phyloP scores from a whole-genome alignment of 2,797 vertebrate genomes.

The Micrastur ruficollis region DNA sequence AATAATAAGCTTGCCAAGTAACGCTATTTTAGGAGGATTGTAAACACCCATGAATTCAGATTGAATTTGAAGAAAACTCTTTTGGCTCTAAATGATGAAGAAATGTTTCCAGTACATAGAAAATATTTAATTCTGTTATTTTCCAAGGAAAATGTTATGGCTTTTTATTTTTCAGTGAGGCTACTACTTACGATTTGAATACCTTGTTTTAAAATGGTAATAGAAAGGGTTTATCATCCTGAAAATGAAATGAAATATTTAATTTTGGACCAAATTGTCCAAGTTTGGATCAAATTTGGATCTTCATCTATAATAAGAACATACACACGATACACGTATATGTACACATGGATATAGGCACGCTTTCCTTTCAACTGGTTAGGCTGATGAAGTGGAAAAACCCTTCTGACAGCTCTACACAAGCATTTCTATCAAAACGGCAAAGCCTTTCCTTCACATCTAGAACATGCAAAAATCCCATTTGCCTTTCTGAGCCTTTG shows the following conservation, averaged over 20 bases:
- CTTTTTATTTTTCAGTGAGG: not conserved
- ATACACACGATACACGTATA: not conserved
- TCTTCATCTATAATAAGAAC: not conserved
- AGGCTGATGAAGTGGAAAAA: constrained; percentile 18
- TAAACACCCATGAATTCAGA: not conserved
- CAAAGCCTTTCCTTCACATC: not conserved
- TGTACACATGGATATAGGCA: not conserved
- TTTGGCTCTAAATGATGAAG: not conserved
- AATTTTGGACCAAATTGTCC: not conserved
- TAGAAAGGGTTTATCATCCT: not conserved
- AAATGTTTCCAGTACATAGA: not conserved
- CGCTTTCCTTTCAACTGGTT: not conserved
- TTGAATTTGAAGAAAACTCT: not conserved
- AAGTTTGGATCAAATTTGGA: not conserved
- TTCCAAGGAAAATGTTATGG: not conserved
- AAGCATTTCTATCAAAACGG: constrained; percentile 1
- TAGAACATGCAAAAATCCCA: not conserved
- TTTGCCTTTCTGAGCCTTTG: not conserved
- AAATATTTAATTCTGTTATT: not conserved
- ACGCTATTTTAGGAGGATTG: not conserved
- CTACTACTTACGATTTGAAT: not conserved
- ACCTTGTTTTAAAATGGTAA: not conserved
- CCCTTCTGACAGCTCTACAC: not conserved
- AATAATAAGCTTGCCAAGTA: not conserved
- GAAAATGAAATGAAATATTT: not conserved